Base-by-base conservation (phyloP, 2,888 invertebrate genomes). In the Stenurella melanura region DNA sequence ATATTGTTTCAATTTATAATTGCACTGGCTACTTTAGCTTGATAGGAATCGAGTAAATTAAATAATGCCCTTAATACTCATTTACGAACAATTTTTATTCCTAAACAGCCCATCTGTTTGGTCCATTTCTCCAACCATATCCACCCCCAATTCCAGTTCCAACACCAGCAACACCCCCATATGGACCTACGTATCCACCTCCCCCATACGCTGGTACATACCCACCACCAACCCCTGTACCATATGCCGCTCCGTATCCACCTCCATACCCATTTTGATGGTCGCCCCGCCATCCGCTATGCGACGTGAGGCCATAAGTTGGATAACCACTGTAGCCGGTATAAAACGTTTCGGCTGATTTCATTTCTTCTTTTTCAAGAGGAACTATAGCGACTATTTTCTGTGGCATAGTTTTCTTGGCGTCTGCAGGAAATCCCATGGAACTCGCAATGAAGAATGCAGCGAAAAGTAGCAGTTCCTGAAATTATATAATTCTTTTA, bases 211-310 rank as follows among this genome's bases (percentile, higher is more conserved):
- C n/a, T n/a, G n/a, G n/a, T n/a, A 26, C 21, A 26, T 26, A 26
- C 21, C 4, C 21, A n/a, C 76, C 76, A 12, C 74, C 73, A 12
- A 19, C 61, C 26, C 61, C 61, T 42, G 61, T 18, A n/a, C 78
- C 76, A 17, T 69, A 64, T 26, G 72, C 68, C n/a, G 7, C 26
- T 67, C 50, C 67, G 15, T 42, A 54, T 6, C 67, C 67, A 15
- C 21, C 9, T 19, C 21, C 50, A 6, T 19, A 42, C 2, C 17
- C 67, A 21, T 67, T 50, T 21, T 34, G 26, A 21, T 54, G 26
- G 1, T 34, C 56, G 10, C 78, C 76, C 15, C 72, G 67, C 50
- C 79, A 74, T n/a, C 79, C 78, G 5, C 19, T 17, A 6, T 17
- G n/a, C 4, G 30, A 7, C 6, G 17, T 42, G 4, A 63, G 10